These are phyloP conservation scores for Diabrotica balteata DNA, from an alignment of 2,888 invertebrate genomes.

Conservation along the genomic window DNA sequence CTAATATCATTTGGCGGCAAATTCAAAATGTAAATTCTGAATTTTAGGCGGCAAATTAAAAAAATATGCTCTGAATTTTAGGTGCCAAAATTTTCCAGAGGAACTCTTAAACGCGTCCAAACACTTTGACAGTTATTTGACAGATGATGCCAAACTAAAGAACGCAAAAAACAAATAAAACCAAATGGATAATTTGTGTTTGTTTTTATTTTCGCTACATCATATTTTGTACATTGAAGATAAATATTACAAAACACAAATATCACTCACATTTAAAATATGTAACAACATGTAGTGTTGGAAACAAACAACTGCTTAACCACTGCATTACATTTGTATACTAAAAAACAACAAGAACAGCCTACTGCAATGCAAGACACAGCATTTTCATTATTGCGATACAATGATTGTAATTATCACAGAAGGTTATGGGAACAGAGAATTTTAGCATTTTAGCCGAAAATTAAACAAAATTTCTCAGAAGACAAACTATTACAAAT, in stretches of 20 bases:
- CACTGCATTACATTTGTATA: conserved; percentile 16
- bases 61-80: too few relatives aligned
- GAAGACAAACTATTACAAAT: conserved; percentile 1
- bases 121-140: too few relatives aligned
- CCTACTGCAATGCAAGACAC: conserved; percentile 61
- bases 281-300: conserved; percentile 46
- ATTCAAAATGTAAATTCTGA: too few relatives aligned
- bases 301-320: conserved; percentile 30
- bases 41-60: too few relatives aligned
- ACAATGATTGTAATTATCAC: conserved; percentile 63
- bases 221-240: conserved; percentile 29
- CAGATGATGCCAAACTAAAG: too few relatives aligned
- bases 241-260: conserved; percentile 49
- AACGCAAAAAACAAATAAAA: too few relatives aligned
- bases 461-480: conserved; percentile 10
- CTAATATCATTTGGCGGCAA: too few relatives aligned
- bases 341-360: conserved; percentile 55
- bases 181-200: too few relatives aligned
- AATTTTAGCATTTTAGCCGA: conserved; percentile 10
- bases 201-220: conserved; percentile 3
- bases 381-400: conserved; percentile 61
- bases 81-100: too few relatives aligned
- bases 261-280: conserved; percentile 43
- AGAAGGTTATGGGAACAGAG: conserved; percentile 57
- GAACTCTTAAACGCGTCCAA: too few relatives aligned